Base-by-base conservation (phyloP, 2,113 vertebrate genomes). In the Verasper variegatus region DNA sequence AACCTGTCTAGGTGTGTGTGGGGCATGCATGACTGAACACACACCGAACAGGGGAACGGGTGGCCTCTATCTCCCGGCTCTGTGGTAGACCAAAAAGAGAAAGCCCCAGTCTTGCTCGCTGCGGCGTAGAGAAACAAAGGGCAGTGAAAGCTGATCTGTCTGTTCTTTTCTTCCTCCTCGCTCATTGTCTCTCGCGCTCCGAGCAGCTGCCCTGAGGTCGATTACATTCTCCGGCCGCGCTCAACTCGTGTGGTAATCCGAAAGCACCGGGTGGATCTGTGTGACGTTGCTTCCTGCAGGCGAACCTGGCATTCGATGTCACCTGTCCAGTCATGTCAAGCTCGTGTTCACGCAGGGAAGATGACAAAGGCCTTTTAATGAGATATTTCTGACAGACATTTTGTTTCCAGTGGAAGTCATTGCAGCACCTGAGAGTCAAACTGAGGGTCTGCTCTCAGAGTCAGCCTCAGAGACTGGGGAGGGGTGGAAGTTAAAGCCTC, bases 121-220 rank as follows among this genome's bases (percentile, higher is more conserved):
- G 35, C 76, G 55, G 56, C 74, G 79, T 71, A 23, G 82, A 71
- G 68, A 87, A 86, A 91, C 85, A 92, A 86, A 84, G 76, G 58
- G 75, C 76, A 76, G 61, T 87, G 89, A 90, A 91, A 92, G 76
- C 71, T 74, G 90, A 91, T 90, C 85, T 78, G 81, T 81, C 71
- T 85, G 64, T 89, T 76, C 71, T 76, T 89, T 86, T 84, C 65
- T 89, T 82, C 63, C 24, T 51, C 47, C 17, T 45, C 61, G 35
- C 58, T 78, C 88, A 89, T 82, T 90, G 82, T 92, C 82, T 61
- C 64, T 59, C 9, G 27, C 69, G 6, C 73, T 86, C 74, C 14
- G 74, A 86, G 78, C 88, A 88, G 89, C 90, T 89, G 90, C 73
- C 86, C 81, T 26, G 2, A 81, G 83, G 85, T 80, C 37, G n/a